phyloP scores from a whole-genome alignment of 2,888 invertebrate genomes.

The Eristalis intricaria region DNA sequence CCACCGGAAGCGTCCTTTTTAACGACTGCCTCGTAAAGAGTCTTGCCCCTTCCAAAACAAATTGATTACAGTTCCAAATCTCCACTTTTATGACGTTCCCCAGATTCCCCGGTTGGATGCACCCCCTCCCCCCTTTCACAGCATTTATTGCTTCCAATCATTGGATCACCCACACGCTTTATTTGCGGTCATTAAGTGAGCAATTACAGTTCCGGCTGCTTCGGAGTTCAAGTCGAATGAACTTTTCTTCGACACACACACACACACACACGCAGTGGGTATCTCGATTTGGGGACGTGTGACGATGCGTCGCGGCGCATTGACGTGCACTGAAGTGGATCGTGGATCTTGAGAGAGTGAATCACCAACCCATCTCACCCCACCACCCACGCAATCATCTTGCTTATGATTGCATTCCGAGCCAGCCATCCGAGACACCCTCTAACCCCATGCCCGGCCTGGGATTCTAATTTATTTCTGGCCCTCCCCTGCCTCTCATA shows the following conservation, averaged over 20 bases:
- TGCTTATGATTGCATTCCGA: constrained; percentile 66
- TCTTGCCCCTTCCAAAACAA: no score
- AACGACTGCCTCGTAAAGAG: no score
- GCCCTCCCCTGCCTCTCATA: constrained; percentile 35
- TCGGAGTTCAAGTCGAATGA: constrained; percentile 63
- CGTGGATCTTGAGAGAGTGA: not conserved
- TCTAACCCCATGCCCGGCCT: constrained; percentile 7
- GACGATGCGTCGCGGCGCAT: constrained; percentile 6
- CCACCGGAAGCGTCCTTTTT: no score
- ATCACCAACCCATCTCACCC: constrained; percentile 28
- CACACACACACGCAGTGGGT: not conserved
- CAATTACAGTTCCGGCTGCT: constrained; percentile 6
- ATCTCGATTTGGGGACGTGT: not conserved
- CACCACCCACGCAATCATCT: constrained; percentile 51
- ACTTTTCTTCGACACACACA: constrained; percentile 43
- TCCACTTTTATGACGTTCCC: no score
- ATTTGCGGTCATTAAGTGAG: not conserved
- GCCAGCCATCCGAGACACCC: constrained; percentile 20
- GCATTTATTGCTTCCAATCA: not conserved
- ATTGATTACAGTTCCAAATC: no score
- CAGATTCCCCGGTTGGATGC: no score
- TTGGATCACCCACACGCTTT: not conserved
- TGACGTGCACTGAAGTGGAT: constrained; percentile 46
- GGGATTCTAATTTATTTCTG: constrained; percentile 65
- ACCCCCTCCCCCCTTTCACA: no score